These are phyloP conservation scores for Tethya wilhelma DNA, from an alignment of 37 sponge, comb jelly and placozoan species.

Conservation along the genomic window DNA sequence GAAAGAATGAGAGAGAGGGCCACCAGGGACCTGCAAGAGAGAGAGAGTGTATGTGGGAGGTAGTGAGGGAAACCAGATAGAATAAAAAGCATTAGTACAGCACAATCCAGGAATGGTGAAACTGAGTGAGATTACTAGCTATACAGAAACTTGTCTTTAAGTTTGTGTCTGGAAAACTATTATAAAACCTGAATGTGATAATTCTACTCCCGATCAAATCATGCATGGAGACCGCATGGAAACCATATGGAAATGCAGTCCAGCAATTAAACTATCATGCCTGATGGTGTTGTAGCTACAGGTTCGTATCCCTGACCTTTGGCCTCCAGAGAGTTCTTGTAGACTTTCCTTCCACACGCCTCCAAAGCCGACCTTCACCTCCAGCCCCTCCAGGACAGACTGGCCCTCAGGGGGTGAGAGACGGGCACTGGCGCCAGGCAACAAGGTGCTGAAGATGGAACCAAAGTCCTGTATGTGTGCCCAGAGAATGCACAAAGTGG, in stretches of 20 bases:
- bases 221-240: too few species aligned
- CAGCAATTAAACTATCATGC: neutral
- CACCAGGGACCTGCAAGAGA: slow-evolving; percentile 81
- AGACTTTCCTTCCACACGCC: slow-evolving; percentile 98
- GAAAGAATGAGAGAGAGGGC: slow-evolving; percentile 98
- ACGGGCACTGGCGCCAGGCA: slow-evolving; percentile 89
- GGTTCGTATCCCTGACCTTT: slow-evolving; percentile 57
- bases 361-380: slow-evolving; percentile 96
- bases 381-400: slow-evolving; percentile 92
- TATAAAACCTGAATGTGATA: neutral
- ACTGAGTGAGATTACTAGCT: neutral
- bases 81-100: too few species aligned
- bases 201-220: too few species aligned
- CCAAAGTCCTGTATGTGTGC: slow-evolving; percentile 83
- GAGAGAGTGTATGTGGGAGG: neutral
- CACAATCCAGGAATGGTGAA: too few species aligned
- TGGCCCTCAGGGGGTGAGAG: slow-evolving; percentile 90
- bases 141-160: too few species aligned
- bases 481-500: neutral
- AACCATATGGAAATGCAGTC: neutral
- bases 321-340: slow-evolving; percentile 96
- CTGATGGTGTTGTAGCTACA: too few species aligned
- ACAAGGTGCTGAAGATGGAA: slow-evolving; percentile 94
- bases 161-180: neutral
- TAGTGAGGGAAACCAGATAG: neutral